Evolutionary conservation across 2,113 vertebrate genomes (phyloP).

Genomic region (Lycaon pictus): DNA sequence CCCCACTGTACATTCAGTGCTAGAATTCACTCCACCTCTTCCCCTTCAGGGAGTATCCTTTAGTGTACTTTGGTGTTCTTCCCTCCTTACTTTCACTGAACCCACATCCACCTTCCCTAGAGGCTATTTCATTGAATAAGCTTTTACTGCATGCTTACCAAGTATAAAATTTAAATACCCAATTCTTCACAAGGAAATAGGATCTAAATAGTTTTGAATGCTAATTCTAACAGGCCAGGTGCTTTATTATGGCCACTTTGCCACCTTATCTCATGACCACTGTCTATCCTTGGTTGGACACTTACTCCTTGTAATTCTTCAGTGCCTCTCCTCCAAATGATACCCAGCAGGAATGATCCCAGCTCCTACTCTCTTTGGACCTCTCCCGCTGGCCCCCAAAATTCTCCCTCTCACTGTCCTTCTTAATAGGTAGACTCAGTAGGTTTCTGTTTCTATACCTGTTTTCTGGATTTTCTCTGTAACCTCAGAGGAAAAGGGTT

Average conservation of each 20-base stretch:
- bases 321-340: not conserved
- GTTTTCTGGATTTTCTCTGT: not conserved
- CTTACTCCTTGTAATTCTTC: not conserved
- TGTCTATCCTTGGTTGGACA: not conserved
- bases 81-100: not conserved
- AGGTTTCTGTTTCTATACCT: not conserved
- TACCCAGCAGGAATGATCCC: not conserved
- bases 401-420: not conserved
- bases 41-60: not conserved
- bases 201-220: not conserved
- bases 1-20: not conserved
- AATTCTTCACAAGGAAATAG: not conserved
- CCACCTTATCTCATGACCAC: not conserved
- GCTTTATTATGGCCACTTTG: not conserved
- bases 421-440: not conserved
- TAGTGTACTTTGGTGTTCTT: not conserved
- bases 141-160: not conserved
- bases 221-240: not conserved
- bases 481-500: not conserved
- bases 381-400: too few relatives aligned
- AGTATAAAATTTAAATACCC: not conserved
- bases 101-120: not conserved
- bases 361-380: not conserved
- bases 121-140: not conserved
- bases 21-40: not conserved